Percentiles rank a stretch among this genome's conserved stretches.
phyloP scores from a whole-genome alignment of 2,113 vertebrate species.

The Cichladusa arquata region DNA sequence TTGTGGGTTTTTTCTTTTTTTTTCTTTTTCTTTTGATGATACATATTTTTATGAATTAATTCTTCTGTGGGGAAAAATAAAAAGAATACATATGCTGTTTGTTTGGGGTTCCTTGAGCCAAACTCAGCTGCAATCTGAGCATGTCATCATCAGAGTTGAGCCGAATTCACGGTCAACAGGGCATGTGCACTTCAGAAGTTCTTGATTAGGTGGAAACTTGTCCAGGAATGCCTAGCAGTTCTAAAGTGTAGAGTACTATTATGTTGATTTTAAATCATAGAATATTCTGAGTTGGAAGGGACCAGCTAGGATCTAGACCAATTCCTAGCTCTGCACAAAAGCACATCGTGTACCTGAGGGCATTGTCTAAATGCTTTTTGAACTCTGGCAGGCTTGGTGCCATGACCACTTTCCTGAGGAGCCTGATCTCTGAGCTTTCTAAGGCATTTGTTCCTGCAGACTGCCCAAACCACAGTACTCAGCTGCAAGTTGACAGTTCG shows the following conservation, averaged over 20 bases:
- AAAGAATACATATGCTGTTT: not conserved
- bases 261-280: not conserved
- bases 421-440: not conserved
- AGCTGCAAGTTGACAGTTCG: not conserved
- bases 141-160: not conserved
- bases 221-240: not conserved
- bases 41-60: not conserved
- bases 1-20: not conserved
- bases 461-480: not conserved
- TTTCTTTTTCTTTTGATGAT: not conserved
- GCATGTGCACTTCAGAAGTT: not conserved
- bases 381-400: not conserved
- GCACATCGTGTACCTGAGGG: not conserved
- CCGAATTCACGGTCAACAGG: not conserved
- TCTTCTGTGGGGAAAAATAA: rapidly evolving
- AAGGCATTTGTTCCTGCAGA: not conserved
- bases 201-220: not conserved
- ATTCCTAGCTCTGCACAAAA: not conserved
- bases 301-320: not conserved
- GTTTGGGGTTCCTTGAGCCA: not conserved
- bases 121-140: not conserved
- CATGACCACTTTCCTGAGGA: not conserved
- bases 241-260: not conserved
- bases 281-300: not conserved
- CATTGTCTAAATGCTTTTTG: not conserved